Base-by-base conservation (phyloP, 1,140 invertebrate species). In the Hesperophylax magnus region DNA sequence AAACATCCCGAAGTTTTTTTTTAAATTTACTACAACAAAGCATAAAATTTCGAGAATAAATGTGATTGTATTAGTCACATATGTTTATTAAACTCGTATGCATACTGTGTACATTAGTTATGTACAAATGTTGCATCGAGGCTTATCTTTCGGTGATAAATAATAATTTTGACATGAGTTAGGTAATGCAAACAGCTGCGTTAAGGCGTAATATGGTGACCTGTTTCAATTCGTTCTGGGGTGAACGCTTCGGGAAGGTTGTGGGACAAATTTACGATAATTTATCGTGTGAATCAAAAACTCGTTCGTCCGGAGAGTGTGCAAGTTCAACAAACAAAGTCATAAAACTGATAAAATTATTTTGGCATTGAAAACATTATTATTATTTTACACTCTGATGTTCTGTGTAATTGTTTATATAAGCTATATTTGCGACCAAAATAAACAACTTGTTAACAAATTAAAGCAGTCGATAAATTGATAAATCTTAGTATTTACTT, bases 211-310 rank as follows among this genome's bases (percentile, higher is more conserved):
- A 61, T 61, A 61, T 6, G 5, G 18, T 20, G 58, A 61, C 58
- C 58, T 67, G 63, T 67, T 67, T 67, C 31, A 15, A 31, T 17
- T 27, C 31, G 63, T 15, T 17, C 17, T 31, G 63, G 27, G 63
- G 63, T 67, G 22, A 67, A 67, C 3, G 63, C 31, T 27, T 67
- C 17, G 14, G 63, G 63, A 67, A 67, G 63, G 63, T 67, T 67
- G 31, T 17, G 27, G 39, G 39, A 34, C 39, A 67, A 31, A 67
- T n/a, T 9, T 27, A 67, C 63, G 63, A 67, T 67, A 34, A 67
- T 67, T 27, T 47, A 47, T 47, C 11, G 63, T 27, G 63, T 31
- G 63, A 67, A 67, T 67, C 63, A 67, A 67, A n/a, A 67, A 67
- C 58, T 61, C 58, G 58, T 61, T 61, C 58, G 9, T 11, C 24